Base-by-base conservation (phyloP, 2,888 invertebrate species). In the Sthenelais limicola region DNA sequence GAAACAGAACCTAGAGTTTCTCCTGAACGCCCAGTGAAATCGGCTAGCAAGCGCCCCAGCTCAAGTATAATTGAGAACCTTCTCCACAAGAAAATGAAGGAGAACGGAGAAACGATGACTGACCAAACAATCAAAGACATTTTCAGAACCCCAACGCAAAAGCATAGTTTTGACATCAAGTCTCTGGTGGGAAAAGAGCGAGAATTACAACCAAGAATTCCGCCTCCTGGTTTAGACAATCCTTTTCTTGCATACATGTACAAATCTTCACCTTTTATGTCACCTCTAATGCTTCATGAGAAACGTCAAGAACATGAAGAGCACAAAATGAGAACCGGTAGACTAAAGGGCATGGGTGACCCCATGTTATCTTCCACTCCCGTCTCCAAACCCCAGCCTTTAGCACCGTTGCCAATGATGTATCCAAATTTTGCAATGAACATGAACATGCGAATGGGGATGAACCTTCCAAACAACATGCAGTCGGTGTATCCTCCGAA, bases 31-130 rank as follows among this genome's bases (percentile, higher is more conserved):
- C n/a, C n/a, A n/a, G n/a, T n/a, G n/a, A n/a, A n/a, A n/a, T n/a
- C n/a, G n/a, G n/a, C n/a, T n/a, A 26, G 3, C 9, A 51, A 68
- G 30, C 35, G 43, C 2, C 72, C 52, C 15, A 24, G 3, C n/a
- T 58, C 73, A 28, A 77, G 77, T 4, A 78, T 82, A 33, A 80
- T 82, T 73, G 83, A 83, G 49, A 82, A 80, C 49, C 75, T 83
- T 9, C 76, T 82, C 30, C 32, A 78, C 68, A 83, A 82, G 77
- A 82, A 81, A 73, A 81, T 83, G 81, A 81, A 77, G 43, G 81
- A 82, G 74, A 80, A 71, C 72, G 78, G 80, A 5, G 79, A 81
- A 33, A 77, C 21, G 15, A 28, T 15, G 52, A 4, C 12, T n/a
- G 68, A 47, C 2, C 35, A 18, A 35, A 56, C 28, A 9, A 21